Percentiles rank a stretch among this genome's conserved stretches.
Evolutionary conservation across 2,888 invertebrate species (phyloP).

Genomic region (Dasypogon diadema): DNA sequence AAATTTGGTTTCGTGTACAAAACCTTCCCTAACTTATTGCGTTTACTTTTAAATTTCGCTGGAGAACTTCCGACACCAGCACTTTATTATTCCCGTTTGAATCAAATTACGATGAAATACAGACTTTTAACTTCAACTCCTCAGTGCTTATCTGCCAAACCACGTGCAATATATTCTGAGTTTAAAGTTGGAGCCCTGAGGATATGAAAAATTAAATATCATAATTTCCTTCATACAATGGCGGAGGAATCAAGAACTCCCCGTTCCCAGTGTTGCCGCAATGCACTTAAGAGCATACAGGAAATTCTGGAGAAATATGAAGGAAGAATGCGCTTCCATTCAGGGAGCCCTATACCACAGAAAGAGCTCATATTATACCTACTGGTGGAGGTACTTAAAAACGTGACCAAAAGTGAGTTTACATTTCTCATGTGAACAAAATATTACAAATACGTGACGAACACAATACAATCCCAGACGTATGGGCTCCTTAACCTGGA

Average conservation of each 20-base stretch:
- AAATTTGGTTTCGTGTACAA: too few relatives aligned
- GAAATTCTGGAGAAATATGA: constrained; percentile 1
- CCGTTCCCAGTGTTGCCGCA: background rate
- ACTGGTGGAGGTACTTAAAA: constrained; percentile 53
- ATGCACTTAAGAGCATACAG: constrained; percentile 3
- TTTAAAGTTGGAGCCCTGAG: background rate
- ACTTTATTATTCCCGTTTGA: background rate
- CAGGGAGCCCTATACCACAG: background rate
- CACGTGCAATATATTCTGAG: background rate
- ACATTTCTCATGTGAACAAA: constrained; percentile 54
- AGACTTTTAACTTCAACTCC: background rate
- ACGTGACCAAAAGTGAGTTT: constrained; percentile 56
- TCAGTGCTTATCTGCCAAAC: background rate
- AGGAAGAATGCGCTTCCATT: background rate
- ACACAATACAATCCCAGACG: constrained; percentile 36
- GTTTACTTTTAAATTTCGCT: too few relatives aligned
- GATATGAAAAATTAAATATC: background rate
- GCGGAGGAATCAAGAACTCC: background rate
- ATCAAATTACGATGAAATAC: background rate
- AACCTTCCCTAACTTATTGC: too few relatives aligned
- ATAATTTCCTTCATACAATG: background rate
- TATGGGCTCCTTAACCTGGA: constrained; percentile 1
- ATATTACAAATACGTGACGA: constrained; percentile 55
- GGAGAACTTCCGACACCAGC: too few relatives aligned
- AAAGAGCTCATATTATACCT: constrained; percentile 15